Conservation (phyloP, 2,113 vertebrate genomes). For the Lepus europaeus region DNA sequence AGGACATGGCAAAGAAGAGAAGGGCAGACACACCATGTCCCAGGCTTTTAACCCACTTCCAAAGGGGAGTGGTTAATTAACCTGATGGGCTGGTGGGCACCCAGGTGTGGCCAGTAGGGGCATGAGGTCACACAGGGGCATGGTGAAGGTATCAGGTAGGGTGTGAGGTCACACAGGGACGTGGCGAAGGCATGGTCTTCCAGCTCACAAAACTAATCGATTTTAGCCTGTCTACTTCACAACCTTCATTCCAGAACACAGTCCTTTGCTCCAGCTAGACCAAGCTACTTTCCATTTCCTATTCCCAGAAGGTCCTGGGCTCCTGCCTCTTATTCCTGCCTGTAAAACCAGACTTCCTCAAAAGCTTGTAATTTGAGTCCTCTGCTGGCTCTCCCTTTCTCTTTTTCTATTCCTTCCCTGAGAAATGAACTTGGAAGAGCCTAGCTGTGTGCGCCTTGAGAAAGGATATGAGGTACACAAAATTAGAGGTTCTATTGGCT, state of each 20-base stretch:
- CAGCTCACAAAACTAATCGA: too few species aligned
- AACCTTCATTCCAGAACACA: neutral
- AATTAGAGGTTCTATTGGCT: neutral
- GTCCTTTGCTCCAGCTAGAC: neutral
- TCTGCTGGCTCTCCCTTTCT: neutral
- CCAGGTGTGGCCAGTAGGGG: too few species aligned
- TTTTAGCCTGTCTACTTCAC: neutral
- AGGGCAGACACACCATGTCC: too few species aligned
- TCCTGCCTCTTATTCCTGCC: neutral
- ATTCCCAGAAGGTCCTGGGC: neutral
- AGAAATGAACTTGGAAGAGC: conserved; percentile 24
- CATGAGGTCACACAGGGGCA: too few species aligned
- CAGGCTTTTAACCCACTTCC: too few species aligned
- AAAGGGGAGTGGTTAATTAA: too few species aligned
- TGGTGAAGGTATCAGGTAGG: too few species aligned
- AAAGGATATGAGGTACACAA: neutral
- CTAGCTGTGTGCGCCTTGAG: neutral
- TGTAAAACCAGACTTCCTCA: neutral
- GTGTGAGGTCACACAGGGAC: too few species aligned
- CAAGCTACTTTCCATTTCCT: neutral
- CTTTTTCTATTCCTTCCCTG: neutral
- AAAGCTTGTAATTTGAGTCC: neutral
- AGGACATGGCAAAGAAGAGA: too few species aligned
- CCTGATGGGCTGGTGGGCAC: too few species aligned
- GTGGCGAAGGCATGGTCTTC: too few species aligned